Base-by-base conservation (phyloP, 2,888 invertebrate species). In the Orthosia gracilis region DNA sequence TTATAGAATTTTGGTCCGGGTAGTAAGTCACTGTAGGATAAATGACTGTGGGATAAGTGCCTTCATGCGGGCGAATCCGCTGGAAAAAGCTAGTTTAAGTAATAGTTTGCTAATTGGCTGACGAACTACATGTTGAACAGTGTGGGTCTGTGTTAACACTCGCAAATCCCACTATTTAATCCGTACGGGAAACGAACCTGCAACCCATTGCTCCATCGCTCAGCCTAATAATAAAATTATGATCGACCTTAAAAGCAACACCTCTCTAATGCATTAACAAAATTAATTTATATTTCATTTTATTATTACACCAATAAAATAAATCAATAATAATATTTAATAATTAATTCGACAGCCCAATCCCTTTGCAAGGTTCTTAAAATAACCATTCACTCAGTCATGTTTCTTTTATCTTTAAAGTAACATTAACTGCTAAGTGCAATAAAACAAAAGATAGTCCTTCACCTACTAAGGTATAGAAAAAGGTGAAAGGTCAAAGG, bases 291-390 rank as follows among this genome's bases (percentile, higher is more conserved):
- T n/a, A n/a, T n/a, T 21, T n/a, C 13, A 62, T 13, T 17, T 31
- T 69, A 52, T 69, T n/a, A 58, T 54, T 40, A 18, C 52, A 69
- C 31, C 13, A 40, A 72, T 71, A 5, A 59, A 18, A 61, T 54
- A 9, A 61, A n/a, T 40, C 40, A 23, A 49, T 23, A 49, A 54
- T 52, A 63, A 12, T 23, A 17, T 40, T 11, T 21, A n/a, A 52
- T 31, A 31, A 1, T 26, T 26, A 17, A 58, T 45, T 45, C 2
- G 49, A 21, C 55, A 49, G n/a, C 21, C 18, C 52, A 77, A 72
- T 66, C 77, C 78, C 77, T 78, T 49, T 11, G 4, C 77, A 78
- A 73, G 77, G 78, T 73, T 47, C n/a, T n/a, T n/a, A n/a, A 13
- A 18, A 18, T 9, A 17, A 50, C 13, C 64, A 71, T 23, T 65